Evolutionary conservation across 2,888 invertebrate species (phyloP), one percentile per base, ranked within the genome.

Genomic region (Philaethria dido): DNA sequence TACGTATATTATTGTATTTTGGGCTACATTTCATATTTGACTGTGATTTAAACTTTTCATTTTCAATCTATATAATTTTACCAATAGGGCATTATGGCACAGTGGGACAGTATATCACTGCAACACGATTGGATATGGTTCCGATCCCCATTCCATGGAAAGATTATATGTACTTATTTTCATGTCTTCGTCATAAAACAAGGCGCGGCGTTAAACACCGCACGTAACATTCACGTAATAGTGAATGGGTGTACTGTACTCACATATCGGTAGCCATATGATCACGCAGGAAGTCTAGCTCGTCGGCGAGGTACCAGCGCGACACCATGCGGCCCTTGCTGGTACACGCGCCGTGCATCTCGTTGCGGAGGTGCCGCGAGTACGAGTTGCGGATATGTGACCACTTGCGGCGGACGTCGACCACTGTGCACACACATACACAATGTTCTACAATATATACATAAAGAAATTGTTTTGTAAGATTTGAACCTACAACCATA

Each of bases 321-420:
- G 88, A 87, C 42, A 92, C 91, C 75, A 81, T 79, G 76, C 92
- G 88, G 68, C 92, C 92, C 73, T 83, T 83, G 79, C 89, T 87
- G 52, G 92, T 92, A 78, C 90, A 87, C 71, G 88, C 86, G 75
- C 92, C 91, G 80, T 84, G 83, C 82, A 88, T 77, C 85, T 90
- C 91, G 83, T 92, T 92, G 76, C 92, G 88, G 62, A 92, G 84
- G 78, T 92, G 92, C 3, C 92, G 84, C 74, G 92, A 92, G 83
- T 91, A 92, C 73, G 92, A 92, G 86, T 92, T 92, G 78, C 92
- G 87, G 72, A 92, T 82, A 83, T 92, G 92, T 0, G 91, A 91
- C 92, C 92, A 92, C 78, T 92, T 92, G 76, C 92, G 83, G 0
- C 92, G 83, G 63, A 90, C 92, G 70, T 91, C 91, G 54, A 87